Evolutionary conservation across 30 jellyfish, hydroid and myxozoan species (phyloP), one percentile per base, ranked within the genome.

Genomic region (Turritopsis rubra): DNA sequence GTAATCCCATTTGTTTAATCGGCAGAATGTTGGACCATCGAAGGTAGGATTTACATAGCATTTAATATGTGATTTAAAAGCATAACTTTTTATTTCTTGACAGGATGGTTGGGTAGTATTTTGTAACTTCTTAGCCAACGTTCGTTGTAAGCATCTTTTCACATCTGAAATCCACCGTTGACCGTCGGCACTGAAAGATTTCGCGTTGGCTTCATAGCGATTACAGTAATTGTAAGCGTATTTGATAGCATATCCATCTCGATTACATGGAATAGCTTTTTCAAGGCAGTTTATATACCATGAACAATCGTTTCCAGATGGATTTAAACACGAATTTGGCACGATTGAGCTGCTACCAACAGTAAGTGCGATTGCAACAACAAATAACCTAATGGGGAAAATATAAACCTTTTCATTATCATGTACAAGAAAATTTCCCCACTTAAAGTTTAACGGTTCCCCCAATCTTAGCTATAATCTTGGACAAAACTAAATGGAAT

Each of bases 11-110:
- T 5, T 3, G 4, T 19, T 29, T 29, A 77, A 29, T 21, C 73
- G 8, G 71, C 85, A 77, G 28, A 77, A 77, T 21, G 85, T 22
- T 22, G 72, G 72, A 26, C 52, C 71, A 25, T 0, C 28, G 25
- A 30, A 28, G 71, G 85, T 21, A 1, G 85, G 85, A 18, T 77
- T 28, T 16, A 29, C 73, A 30, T 77, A 77, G 72, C 85, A 77
- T 8, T 60, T 27, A 29, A 77, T 8, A 52, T 77, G 85, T 30
- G 85, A 16, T 13, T 77, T 8, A 29, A 77, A 77, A 5, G 85
- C 85, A 24, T 1, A 77, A 0, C 29, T 19, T 60, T 77, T 77
- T 7, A 77, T 22, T 1, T 17, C 28, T 13, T 60, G 71, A 18
- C 85, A 77, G 21, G 31, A n/a, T 68, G 77, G 77, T 68, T 68